Evolutionary conservation across 2,113 vertebrate genomes (phyloP).

Genomic region (Malurus alboscapulatus): DNA sequence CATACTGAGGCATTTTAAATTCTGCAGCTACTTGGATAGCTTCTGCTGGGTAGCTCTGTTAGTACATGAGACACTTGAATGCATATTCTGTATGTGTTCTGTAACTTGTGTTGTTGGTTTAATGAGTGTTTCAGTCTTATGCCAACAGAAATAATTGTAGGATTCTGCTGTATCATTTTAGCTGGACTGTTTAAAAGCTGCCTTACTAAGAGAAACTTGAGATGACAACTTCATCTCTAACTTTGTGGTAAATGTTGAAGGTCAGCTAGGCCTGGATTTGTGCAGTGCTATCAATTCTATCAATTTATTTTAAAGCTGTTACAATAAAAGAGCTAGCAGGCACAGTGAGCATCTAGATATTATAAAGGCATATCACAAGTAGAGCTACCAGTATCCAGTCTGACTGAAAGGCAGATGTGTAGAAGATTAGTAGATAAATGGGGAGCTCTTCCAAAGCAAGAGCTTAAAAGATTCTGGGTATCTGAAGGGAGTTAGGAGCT

Average conservation of each 20-base stretch:
- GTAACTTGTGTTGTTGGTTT: neutral
- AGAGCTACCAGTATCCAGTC: neutral
- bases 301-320: neutral
- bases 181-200: neutral
- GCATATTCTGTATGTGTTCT: neutral
- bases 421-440: neutral
- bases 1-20: neutral
- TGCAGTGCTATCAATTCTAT: neutral
- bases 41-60: neutral
- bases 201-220: neutral
- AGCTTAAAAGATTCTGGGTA: neutral
- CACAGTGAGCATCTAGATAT: neutral
- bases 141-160: neutral
- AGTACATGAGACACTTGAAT: neutral
- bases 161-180: neutral
- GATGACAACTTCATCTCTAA: neutral
- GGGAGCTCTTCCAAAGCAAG: neutral
- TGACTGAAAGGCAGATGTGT: neutral
- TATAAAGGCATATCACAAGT: neutral
- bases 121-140: neutral
- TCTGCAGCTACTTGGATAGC: neutral
- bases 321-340: neutral
- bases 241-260: neutral
- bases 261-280: neutral
- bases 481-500: neutral